Evolutionary conservation across 2,113 vertebrate genomes (phyloP), one percentile per base, ranked within the genome.

Genomic region (Labeo catla): DNA sequence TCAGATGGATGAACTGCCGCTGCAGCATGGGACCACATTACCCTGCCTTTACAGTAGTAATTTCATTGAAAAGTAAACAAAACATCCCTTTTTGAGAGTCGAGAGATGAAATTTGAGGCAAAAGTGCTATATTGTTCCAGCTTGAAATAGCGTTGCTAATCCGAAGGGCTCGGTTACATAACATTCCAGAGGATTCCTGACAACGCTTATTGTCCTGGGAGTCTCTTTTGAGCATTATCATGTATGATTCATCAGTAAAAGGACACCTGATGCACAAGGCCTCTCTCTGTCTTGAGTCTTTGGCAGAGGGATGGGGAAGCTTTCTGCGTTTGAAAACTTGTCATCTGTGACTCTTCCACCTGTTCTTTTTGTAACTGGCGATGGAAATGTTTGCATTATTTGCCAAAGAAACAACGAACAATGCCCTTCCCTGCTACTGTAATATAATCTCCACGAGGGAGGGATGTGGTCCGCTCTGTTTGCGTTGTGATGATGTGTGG

Each of bases 261-360:
- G 21, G 15, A 54, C 43, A 76, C 68, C 39, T 5, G 19, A 43
- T 76, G 5, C 54, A 52, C 39, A 45, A 34, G 43, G 65, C 36
- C 43, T 83, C 52, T 88, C 52, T 79, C 63, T 83, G 87, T 82
- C 52, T 28, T 59, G 63, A 34, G 39, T 28, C 45, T 72, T 65
- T n/a, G 6, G 39, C 13, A 7, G 15, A 61, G 77, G 16, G 49
- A 77, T 21, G 50, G 52, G 23, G 54, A 39, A 70, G 73, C 66
- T 43, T 61, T 78, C 19, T 23, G 43, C 34, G 54, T 43, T 45
- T 61, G 8, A n/a, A 79, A 86, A 88, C 52, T 52, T 43, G 43
- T 87, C 36, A 61, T 77, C 54, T 84, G 74, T 72, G 68, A 77
- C 68, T 88, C 54, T 45, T 86, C 85, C 85, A 89, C 86, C 89